These are phyloP conservation scores for Pao palembangensis DNA, from an alignment of 2,113 vertebrate species.

Conservation along the genomic window DNA sequence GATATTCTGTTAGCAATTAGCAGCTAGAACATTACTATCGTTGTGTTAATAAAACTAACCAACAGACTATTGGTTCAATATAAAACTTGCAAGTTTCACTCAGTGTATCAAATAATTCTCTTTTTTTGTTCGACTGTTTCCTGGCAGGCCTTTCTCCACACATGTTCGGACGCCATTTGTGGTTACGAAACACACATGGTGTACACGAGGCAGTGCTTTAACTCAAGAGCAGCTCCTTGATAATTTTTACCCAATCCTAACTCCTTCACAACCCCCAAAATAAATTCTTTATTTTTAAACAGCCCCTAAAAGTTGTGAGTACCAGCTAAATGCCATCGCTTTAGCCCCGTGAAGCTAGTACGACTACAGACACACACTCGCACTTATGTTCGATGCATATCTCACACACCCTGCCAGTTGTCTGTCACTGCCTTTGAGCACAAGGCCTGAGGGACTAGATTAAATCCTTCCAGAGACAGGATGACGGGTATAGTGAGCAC, in stretches of 20 bases:
- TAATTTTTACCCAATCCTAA: not conserved
- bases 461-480: conserved; percentile 77
- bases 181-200: conserved; percentile 28
- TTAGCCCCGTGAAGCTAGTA: no score
- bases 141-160: not conserved
- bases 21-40: no score
- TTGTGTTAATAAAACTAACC: no score
- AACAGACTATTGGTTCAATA: not conserved
- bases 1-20: no score
- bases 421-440: conserved; percentile 71
- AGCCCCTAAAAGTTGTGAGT: not conserved
- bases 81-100: not conserved
- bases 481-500: conserved; percentile 58
- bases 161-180: not conserved
- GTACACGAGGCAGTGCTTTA: conserved; percentile 2
- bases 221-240: not conserved
- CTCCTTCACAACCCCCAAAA: not conserved
- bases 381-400: conserved; percentile 42
- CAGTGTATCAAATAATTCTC: not conserved
- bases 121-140: not conserved
- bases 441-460: conserved; percentile 65
- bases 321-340: no score
- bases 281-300: not conserved
- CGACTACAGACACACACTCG: not conserved
- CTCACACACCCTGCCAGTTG: conserved; percentile 67